These are phyloP conservation scores for Copidosoma aretas DNA, from an alignment of 2,888 invertebrate species.

Conservation along the genomic window DNA sequence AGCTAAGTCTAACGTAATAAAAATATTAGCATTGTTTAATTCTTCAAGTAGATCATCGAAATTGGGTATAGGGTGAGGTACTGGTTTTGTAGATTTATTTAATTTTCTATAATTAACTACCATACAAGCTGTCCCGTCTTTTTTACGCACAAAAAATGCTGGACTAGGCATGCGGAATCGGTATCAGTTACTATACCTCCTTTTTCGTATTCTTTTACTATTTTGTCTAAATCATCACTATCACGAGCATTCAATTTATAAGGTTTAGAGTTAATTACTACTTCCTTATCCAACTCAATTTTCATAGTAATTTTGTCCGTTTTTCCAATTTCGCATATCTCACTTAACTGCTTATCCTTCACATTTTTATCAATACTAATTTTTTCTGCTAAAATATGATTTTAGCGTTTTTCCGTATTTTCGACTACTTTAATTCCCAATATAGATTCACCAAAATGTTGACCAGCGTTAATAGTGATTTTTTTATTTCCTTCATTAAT, in stretches of 20 bases:
- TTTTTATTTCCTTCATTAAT: no score
- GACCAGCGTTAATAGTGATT: no score
- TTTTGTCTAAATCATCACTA: conserved; percentile 22
- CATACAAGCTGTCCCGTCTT: conserved; percentile 41
- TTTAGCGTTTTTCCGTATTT: no score
- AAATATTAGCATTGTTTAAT: conserved; percentile 46
- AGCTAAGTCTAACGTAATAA: conserved; percentile 50
- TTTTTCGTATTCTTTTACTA: conserved; percentile 22
- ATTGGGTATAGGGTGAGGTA: no score
- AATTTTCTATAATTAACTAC: conserved; percentile 49
- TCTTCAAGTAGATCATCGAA: conserved; percentile 52
- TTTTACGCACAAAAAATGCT: conserved; percentile 43
- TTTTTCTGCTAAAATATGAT: no score
- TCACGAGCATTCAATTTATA: conserved; percentile 30
- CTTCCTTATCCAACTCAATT: conserved; percentile 12
- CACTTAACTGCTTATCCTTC: no score
- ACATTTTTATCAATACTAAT: no score
- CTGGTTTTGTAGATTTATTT: conserved; percentile 25
- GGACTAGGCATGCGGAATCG: conserved; percentile 39
- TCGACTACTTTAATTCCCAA: no score
- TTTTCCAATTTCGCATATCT: no score
- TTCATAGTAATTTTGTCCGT: conserved; percentile 15
- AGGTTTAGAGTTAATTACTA: conserved; percentile 24
- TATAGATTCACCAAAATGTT: no score
- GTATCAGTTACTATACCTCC: conserved; percentile 34